Conservation (phyloP, 1,140 invertebrate genomes). For the Sitobion miscanthi region DNA sequence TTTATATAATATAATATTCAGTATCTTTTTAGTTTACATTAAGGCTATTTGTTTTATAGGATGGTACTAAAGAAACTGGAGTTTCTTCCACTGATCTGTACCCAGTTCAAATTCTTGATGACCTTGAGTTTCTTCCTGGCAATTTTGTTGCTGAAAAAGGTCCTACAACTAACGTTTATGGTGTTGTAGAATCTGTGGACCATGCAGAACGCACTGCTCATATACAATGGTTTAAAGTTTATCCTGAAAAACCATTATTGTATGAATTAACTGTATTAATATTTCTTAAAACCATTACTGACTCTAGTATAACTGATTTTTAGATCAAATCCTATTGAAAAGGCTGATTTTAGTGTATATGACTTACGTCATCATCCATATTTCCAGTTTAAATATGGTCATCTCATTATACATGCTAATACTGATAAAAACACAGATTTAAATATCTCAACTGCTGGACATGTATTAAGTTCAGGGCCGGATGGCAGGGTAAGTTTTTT, state of each 20-base stretch:
- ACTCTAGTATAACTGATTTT: slow-evolving; percentile 5
- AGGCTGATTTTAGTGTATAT: slow-evolving; percentile 90
- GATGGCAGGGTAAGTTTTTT: slow-evolving; percentile 68
- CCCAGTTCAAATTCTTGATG: slow-evolving; percentile 93
- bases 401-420: slow-evolving; percentile 85
- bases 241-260: slow-evolving; percentile 33
- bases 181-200: slow-evolving; percentile 88
- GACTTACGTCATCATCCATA: slow-evolving; percentile 95
- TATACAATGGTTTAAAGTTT: slow-evolving; percentile 79
- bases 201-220: slow-evolving; percentile 86
- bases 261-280: not conserved
- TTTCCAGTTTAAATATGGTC: slow-evolving; percentile 90
- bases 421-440: slow-evolving; percentile 77
- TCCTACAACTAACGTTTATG: slow-evolving; percentile 71
- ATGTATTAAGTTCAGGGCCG: slow-evolving; percentile 86
- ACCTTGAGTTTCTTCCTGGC: slow-evolving; percentile 95
- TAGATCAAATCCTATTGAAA: slow-evolving; percentile 75
- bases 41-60: slow-evolving; percentile 62
- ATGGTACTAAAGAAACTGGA: slow-evolving; percentile 79
- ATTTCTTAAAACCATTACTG: not conserved
- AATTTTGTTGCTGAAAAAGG: slow-evolving; percentile 87
- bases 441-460: slow-evolving; percentile 78
- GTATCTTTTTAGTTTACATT: not conserved
- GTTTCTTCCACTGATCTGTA: slow-evolving; percentile 88
- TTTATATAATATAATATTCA: too few species aligned